These are phyloP conservation scores for Corythornis madagascariensis DNA, from an alignment of 2,113 vertebrate species.

Conservation along the genomic window DNA sequence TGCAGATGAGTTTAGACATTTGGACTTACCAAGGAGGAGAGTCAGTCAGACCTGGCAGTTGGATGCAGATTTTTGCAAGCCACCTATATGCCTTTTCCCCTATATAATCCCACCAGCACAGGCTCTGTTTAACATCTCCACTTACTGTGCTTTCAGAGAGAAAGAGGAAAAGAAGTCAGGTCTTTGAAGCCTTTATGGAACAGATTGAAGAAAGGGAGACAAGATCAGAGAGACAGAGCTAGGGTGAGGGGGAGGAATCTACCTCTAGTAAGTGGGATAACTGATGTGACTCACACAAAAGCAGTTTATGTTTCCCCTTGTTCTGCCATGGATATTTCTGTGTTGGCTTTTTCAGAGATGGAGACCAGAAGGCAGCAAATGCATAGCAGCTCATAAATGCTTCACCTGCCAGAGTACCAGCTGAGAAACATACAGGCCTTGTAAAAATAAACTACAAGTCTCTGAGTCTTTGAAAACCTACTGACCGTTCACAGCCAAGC, in stretches of 20 bases:
- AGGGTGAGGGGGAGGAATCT: not conserved
- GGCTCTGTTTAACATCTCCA: not conserved
- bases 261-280: not conserved
- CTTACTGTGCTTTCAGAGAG: not conserved
- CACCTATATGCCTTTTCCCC: not conserved
- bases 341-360: not conserved
- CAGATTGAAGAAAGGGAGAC: not conserved
- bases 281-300: not conserved
- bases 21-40: not conserved
- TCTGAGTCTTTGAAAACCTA: not conserved
- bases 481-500: not conserved
- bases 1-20: not conserved
- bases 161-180: not conserved
- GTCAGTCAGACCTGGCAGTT: not conserved
- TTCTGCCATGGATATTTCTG: not conserved
- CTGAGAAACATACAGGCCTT: not conserved
- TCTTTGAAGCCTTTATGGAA: constrained; percentile 4
- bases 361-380: not conserved
- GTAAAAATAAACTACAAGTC: not conserved
- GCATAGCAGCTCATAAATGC: not conserved
- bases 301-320: not conserved
- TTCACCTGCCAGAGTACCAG: not conserved
- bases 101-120: not conserved
- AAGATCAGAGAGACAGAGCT: not conserved
- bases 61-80: not conserved